Base-by-base conservation (phyloP, 2,797 vertebrate genomes). In the Gallinago solitaria region DNA sequence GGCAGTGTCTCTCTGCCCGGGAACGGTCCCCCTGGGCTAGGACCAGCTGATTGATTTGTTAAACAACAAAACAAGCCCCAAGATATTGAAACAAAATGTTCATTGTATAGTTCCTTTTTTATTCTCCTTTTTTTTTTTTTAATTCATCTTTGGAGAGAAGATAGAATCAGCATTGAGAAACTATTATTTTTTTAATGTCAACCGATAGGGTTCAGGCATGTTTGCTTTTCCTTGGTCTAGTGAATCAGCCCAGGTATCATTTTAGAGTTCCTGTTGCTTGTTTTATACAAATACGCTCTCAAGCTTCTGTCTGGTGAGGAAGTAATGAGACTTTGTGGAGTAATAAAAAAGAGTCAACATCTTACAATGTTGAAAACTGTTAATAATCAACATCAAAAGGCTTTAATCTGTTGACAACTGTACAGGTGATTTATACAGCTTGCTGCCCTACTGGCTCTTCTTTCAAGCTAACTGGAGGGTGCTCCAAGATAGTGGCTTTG, bases 381-480 rank as follows among this genome's bases (percentile, higher is more conserved):
- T 93, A 92, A 94, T 91, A 90, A 83, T 84, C 76, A 89, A 89
- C 93, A 95, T 79, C 37, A 89, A 90, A 95, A 86, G 32, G 24
- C 61, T 94, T 84, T 89, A 69, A 87, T 90, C 80, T 82, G 56
- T 80, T 93, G 74, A 92, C 19, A 89, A 53, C 74, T 45, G 32
- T 61, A 57, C 30, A 21, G 24, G 90, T 77, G 48, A 83, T 88
- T 90, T 88, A 70, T 57, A 64, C 13, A 28, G 68, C 70, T 80
- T 53, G 33, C 69, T 93, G 53, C 41, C 56, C 64, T 80, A 43
- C 65, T 91, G 33, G 18, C 76, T 80, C 37, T 85, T 80, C 68
- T 81, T 83, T 77, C 65, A 80, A 61, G 74, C 21, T 71, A 68
- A 68, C 61, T 60, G 67, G 43, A 84, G 28, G 28, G 32, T 80